These are phyloP conservation scores for Clangula hyemalis DNA, from an alignment of 2,797 vertebrate species.

Conservation along the genomic window DNA sequence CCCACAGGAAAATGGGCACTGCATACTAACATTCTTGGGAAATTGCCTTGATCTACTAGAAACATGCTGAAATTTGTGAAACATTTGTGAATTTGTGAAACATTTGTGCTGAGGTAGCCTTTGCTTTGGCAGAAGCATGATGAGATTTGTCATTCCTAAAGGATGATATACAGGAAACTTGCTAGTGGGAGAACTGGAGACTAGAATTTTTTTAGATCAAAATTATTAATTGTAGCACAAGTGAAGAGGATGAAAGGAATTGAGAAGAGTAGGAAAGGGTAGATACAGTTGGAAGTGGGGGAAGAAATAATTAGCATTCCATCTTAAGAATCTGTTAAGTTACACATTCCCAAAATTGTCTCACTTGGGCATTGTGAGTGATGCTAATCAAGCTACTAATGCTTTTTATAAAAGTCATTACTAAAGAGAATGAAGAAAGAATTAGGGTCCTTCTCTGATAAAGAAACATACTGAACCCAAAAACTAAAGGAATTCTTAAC, in stretches of 20 bases:
- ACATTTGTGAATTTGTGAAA: background rate
- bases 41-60: background rate
- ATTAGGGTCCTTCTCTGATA: background rate
- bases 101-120: background rate
- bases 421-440: background rate
- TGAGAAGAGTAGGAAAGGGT: background rate
- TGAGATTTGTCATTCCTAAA: background rate
- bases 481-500: background rate
- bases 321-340: background rate
- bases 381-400: background rate
- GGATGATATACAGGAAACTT: background rate
- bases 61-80: background rate
- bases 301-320: background rate
- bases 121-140: background rate
- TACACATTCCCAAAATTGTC: background rate
- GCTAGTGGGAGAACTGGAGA: background rate
- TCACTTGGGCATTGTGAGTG: background rate
- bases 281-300: background rate
- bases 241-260: background rate
- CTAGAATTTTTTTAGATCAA: background rate
- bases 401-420: rapidly evolving
- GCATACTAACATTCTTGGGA: rapidly evolving
- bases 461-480: rapidly evolving
- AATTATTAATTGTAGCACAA: background rate
- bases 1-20: background rate